Percentiles rank a stretch among this genome's conserved stretches.
Evolutionary conservation across 1,140 invertebrate genomes (phyloP).

Genomic region (Orchesella cincta): DNA sequence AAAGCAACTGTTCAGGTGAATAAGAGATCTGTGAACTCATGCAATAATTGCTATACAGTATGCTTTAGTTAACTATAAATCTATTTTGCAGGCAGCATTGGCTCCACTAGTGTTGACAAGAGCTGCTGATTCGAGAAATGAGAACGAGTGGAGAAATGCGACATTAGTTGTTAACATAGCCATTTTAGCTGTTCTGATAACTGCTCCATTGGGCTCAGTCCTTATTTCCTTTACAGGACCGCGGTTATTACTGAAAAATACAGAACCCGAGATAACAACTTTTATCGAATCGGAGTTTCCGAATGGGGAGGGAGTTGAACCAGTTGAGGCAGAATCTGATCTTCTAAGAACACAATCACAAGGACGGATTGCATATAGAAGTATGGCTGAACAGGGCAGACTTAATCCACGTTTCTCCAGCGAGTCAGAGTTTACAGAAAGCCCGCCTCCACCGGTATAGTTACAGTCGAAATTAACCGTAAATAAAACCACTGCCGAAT

Average conservation of each 20-base stretch:
- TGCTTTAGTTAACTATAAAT: too few relatives aligned
- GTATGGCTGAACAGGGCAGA: too few relatives aligned
- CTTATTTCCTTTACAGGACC: conserved; percentile 56
- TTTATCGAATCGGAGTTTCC: conserved; percentile 3
- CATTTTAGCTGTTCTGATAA: conserved; percentile 59
- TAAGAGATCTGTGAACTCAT: not conserved
- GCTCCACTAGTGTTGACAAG: conserved; percentile 35
- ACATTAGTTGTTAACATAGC: conserved; percentile 56
- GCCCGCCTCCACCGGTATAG: too few relatives aligned
- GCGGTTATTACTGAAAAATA: conserved; percentile 49
- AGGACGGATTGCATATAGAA: too few relatives aligned
- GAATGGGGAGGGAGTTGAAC: conserved; percentile 1
- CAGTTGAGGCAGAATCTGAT: not conserved
- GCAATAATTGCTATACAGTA: too few relatives aligned
- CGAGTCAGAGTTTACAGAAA: not conserved
- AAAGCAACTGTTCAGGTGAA: conserved; percentile 36
- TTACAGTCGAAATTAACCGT: too few relatives aligned
- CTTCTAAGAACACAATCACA: not conserved
- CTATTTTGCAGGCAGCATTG: conserved; percentile 34
- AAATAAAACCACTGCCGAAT: too few relatives aligned
- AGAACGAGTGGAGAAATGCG: not conserved
- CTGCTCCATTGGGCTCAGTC: conserved; percentile 59
- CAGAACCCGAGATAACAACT: not conserved
- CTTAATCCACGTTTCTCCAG: not conserved
- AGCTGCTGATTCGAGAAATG: not conserved